Evolutionary conservation across 2,797 vertebrate species (phyloP), one percentile per base, ranked within the genome.

Genomic region (Sebastes trivittatus): DNA sequence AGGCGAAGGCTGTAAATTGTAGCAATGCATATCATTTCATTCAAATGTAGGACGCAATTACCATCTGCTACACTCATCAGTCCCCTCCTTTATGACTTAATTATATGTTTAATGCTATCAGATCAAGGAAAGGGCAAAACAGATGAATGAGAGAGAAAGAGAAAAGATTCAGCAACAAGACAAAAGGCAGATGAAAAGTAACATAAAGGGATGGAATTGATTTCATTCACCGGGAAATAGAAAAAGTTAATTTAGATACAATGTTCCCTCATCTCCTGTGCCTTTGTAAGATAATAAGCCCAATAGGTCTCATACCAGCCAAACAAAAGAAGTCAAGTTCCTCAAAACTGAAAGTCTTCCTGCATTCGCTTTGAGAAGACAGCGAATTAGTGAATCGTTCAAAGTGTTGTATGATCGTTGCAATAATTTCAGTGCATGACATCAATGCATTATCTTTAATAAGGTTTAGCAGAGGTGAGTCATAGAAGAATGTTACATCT

Each of bases 21-120:
- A 97, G 98, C 98, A 99, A 99, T 99, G 98, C 98, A 99, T 99
- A 99, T 99, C 98, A 99, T 99, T 99, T 98, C 97, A 99, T 99
- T 99, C 97, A 99, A 98, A 99, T 98, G 98, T 98, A 98, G 97
- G 97, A 99, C 97, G 97, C 98, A 99, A 99, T 99, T 99, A 99
- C 98, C 98, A 99, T 99, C 98, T 99, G 98, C 98, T 98, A 97
- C 97, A 97, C 98, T 99, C 98, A 99, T 99, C 98, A 99, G 98
- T 97, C 97, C 97, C 97, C 97, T 98, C 98, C 98, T 99, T 99
- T 99, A 99, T 99, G 98, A 99, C 98, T 99, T 99, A 99, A 99
- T 99, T 99, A 99, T 99, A 99, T 99, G 98, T 99, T 99, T 99
- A 99, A 99, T 99, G 98, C 98, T 99, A 99, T 99, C 98, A 99